Percentiles rank a stretch among this genome's conserved stretches.
Evolutionary conservation across 2,113 vertebrate genomes (phyloP).

Genomic region (Smithornis capensis): DNA sequence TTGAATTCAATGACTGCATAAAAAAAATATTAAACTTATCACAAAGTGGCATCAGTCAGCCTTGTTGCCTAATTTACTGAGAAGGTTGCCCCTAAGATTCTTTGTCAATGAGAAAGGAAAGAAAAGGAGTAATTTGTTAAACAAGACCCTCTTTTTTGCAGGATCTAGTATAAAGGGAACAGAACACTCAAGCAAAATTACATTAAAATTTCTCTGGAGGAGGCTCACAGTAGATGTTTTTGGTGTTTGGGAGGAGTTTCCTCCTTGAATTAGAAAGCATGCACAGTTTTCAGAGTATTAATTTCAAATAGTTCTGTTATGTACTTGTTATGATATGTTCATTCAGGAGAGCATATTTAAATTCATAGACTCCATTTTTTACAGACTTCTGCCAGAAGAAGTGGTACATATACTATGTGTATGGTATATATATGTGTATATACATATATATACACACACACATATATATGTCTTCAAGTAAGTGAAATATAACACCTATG

Average conservation of each 20-base stretch:
- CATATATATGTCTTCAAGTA: neutral
- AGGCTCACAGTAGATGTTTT: neutral
- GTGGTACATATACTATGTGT: neutral
- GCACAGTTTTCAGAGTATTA: neutral
- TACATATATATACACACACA: neutral
- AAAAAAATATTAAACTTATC: neutral
- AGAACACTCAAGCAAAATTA: neutral
- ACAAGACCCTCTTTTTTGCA: neutral
- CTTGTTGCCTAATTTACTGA: neutral
- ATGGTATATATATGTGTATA: neutral
- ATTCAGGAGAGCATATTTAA: neutral
- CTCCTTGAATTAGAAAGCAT: neutral
- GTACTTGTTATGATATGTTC: neutral
- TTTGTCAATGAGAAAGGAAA: neutral
- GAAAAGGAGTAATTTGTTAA: neutral
- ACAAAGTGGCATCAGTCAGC: neutral
- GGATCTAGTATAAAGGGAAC: neutral
- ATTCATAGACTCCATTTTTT: neutral
- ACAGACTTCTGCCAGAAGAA: neutral
- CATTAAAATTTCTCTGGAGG: neutral
- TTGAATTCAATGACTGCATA: neutral
- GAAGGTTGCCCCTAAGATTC: neutral
- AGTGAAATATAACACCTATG: neutral
- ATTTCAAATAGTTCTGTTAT: neutral
- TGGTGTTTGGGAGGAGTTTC: rapidly evolving